phyloP scores from a whole-genome alignment of 1,140 invertebrate species.

The Brachionus asplanchnoidis region DNA sequence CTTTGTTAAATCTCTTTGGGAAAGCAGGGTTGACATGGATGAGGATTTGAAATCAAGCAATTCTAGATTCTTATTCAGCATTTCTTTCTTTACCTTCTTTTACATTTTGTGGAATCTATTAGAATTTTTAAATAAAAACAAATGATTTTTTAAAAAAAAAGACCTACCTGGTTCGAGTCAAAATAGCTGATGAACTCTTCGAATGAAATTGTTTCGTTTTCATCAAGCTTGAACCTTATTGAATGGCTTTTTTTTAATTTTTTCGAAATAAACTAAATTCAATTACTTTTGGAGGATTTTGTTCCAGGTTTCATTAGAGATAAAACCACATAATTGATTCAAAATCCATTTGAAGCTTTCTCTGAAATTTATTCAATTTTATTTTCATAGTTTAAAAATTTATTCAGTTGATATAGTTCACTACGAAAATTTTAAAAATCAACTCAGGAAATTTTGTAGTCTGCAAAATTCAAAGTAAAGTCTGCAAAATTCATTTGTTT shows the following conservation, averaged over 20 bases:
- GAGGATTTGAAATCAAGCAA: constrained; percentile 23
- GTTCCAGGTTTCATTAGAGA: constrained; percentile 24
- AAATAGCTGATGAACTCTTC: constrained; percentile 30
- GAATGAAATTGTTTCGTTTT: constrained; percentile 1
- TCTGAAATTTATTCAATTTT: not conserved
- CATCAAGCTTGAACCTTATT: constrained; percentile 18
- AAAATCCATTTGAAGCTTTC: constrained; percentile 22
- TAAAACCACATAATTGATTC: constrained; percentile 31
- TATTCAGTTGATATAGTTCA: too few relatives aligned
- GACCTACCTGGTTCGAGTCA: not conserved
- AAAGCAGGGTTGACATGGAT: not conserved
- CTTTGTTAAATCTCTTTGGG: not conserved
- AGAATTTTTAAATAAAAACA: not conserved
- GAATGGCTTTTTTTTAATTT: too few relatives aligned
- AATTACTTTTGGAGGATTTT: constrained; percentile 13
- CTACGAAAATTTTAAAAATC: too few relatives aligned
- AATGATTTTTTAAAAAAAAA: not conserved
- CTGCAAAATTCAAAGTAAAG: too few relatives aligned
- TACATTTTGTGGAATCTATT: not conserved
- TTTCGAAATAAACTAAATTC: not conserved
- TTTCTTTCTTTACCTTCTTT: constrained; percentile 24
- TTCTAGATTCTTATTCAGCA: not conserved
- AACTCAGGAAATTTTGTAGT: too few relatives aligned
- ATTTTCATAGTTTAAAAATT: not conserved
- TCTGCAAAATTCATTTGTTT: too few relatives aligned